Percentiles rank a stretch among this genome's conserved stretches.
Evolutionary conservation across 2,113 vertebrate genomes (phyloP).

Genomic region (Osmerus eperlanus): DNA sequence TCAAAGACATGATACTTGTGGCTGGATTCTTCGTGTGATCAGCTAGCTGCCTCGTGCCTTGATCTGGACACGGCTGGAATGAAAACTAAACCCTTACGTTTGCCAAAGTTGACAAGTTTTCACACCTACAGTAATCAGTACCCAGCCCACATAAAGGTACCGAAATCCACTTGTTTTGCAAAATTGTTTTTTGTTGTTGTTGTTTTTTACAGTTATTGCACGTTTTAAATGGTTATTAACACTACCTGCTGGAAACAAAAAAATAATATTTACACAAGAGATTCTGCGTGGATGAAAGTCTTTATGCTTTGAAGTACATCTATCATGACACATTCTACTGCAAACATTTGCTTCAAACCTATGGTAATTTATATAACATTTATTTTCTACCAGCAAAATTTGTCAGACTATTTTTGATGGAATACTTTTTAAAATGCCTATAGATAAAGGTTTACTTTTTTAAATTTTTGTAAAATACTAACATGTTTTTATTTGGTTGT

Average conservation of each 20-base stretch:
- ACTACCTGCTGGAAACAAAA: slow-evolving; percentile 14
- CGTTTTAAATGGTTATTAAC: slow-evolving; percentile 39
- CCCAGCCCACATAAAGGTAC: slow-evolving; percentile 22
- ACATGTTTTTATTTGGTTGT: slow-evolving; percentile 63
- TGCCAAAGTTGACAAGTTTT: slow-evolving; percentile 71
- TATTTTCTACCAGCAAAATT: slow-evolving; percentile 78
- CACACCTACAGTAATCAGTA: slow-evolving; percentile 39
- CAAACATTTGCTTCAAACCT: slow-evolving; percentile 56
- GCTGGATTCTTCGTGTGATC: slow-evolving; percentile 55
- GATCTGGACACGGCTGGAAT: slow-evolving; percentile 39
- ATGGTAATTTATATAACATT: slow-evolving; percentile 69
- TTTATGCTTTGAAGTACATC: slow-evolving; percentile 26
- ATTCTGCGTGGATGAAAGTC: slow-evolving; percentile 19
- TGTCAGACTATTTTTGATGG: slow-evolving; percentile 82
- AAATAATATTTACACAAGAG: slow-evolving; percentile 8
- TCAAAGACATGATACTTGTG: slow-evolving; percentile 64
- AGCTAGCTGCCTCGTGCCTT: slow-evolving; percentile 47
- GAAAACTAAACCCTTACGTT: slow-evolving; percentile 40
- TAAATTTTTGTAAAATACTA: slow-evolving; percentile 81
- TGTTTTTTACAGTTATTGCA: slow-evolving; percentile 41
- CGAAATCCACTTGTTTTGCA: slow-evolving; percentile 38
- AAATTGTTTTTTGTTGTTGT: slow-evolving; percentile 9
- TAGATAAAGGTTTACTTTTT: slow-evolving; percentile 79
- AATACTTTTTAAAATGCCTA: slow-evolving; percentile 82
- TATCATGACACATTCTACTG: slow-evolving; percentile 47